Evolutionary conservation across 2,888 invertebrate species (phyloP).

Genomic region (Calameuta filiformis): DNA sequence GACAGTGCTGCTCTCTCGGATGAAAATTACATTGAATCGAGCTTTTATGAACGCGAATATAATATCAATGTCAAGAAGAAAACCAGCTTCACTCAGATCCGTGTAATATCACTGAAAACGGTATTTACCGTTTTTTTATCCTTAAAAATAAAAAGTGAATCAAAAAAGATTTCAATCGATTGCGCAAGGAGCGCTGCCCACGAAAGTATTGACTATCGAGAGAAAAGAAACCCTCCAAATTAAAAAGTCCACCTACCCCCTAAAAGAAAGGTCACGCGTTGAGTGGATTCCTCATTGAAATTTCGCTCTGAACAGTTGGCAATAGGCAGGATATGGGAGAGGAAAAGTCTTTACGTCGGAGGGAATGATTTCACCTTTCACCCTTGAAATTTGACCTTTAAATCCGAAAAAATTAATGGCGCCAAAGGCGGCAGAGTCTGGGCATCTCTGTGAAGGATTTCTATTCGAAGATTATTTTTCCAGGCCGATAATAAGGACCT

Average conservation of each 20-base stretch:
- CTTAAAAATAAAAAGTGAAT: neutral
- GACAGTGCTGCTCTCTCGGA: neutral
- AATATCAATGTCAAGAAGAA: neutral
- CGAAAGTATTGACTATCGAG: neutral
- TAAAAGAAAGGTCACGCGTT: neutral
- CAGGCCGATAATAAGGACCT: conserved; percentile 50
- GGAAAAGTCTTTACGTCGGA: neutral
- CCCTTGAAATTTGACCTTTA: conserved; percentile 30
- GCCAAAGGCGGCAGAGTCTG: neutral
- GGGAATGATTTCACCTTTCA: neutral
- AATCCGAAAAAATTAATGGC: conserved; percentile 1
- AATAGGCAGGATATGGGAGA: neutral
- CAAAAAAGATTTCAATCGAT: neutral
- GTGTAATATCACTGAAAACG: neutral
- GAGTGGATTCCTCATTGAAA: neutral
- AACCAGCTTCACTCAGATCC: neutral
- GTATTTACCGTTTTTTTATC: neutral
- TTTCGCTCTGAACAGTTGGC: neutral
- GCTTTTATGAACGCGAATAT: neutral
- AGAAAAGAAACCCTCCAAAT: neutral
- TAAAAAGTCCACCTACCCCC: neutral
- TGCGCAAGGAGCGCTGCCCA: neutral
- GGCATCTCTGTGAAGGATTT: conserved; percentile 9
- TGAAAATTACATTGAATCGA: neutral
- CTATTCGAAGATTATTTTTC: conserved; percentile 52